phyloP scores from a whole-genome alignment of 2,797 vertebrate species.

The Gobio occitaniae region DNA sequence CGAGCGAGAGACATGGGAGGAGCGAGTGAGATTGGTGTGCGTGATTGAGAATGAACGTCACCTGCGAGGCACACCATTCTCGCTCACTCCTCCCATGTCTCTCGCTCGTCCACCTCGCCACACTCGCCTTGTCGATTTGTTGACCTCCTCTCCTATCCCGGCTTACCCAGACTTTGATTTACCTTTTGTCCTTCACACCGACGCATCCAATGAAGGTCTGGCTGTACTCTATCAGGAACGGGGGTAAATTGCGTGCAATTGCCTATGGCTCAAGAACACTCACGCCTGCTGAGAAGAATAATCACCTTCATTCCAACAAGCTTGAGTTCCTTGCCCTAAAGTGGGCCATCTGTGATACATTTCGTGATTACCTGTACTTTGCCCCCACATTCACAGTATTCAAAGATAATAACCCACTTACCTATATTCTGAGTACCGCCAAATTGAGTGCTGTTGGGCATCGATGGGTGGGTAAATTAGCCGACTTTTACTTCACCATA shows the following conservation, averaged over 20 bases:
- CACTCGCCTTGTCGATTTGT: slow-evolving; percentile 1
- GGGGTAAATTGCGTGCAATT: background rate
- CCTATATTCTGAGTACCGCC: background rate
- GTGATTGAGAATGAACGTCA: too few relatives aligned
- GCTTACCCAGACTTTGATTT: slow-evolving; percentile 26
- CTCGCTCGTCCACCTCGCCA: too few relatives aligned
- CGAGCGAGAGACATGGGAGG: too few relatives aligned
- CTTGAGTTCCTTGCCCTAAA: background rate
- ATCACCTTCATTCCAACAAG: background rate
- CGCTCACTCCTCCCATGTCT: too few relatives aligned
- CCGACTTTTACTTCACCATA: too few relatives aligned
- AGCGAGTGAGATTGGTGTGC: too few relatives aligned
- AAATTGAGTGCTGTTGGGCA: background rate
- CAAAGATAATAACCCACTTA: background rate
- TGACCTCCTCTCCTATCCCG: slow-evolving; percentile 2
- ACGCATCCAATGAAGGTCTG: slow-evolving; percentile 17
- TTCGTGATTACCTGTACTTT: background rate
- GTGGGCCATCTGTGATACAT: background rate
- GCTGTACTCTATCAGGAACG: slow-evolving; percentile 32
- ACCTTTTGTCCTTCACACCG: slow-evolving; percentile 14
- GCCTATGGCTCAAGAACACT: background rate
- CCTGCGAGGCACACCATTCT: too few relatives aligned
- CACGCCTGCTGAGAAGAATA: background rate
- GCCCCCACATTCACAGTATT: background rate
- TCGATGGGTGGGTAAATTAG: background rate